A percentile compares a stretch with the other conserved stretches of the same genome.
These are phyloP conservation scores for Chloropsis cyanopogon DNA, from an alignment of 2,113 vertebrate genomes.

Conservation along the genomic window DNA sequence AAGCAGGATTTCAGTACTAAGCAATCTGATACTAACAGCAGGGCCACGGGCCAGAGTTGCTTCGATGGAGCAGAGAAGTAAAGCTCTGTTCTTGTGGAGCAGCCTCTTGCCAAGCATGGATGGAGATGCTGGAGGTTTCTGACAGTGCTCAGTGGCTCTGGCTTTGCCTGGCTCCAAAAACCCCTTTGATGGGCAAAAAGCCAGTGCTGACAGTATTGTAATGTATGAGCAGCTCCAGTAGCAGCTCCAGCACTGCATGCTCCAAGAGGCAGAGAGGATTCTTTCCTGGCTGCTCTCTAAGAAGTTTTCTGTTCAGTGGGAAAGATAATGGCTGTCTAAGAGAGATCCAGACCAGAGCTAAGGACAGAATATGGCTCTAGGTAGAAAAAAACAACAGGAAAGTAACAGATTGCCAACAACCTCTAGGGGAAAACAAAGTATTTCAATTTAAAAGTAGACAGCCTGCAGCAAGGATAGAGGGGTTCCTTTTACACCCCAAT, in stretches of 20 bases:
- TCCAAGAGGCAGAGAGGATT: not conserved
- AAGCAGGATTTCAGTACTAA: not conserved
- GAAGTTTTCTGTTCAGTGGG: not conserved
- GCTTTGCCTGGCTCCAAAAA: not conserved
- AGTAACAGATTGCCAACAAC: not conserved
- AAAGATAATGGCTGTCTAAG: not conserved
- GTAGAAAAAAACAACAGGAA: not conserved
- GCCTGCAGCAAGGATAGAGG: not conserved
- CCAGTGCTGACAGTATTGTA: slow-evolving; percentile 17
- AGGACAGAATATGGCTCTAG: not conserved
- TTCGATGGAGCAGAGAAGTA: not conserved
- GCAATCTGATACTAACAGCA: not conserved
- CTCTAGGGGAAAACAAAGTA: not conserved
- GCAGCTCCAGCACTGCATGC: not conserved
- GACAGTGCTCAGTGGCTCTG: not conserved
- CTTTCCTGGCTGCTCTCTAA: slow-evolving; percentile 4
- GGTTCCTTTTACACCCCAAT: not conserved
- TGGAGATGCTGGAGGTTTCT: not conserved
- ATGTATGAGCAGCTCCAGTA: not conserved
- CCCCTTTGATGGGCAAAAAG: not conserved
- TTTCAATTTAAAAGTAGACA: not conserved
- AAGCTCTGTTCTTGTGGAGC: rapidly evolving
- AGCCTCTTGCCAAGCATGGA: not conserved
- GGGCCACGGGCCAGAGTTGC: not conserved
- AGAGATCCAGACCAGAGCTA: not conserved